These are phyloP conservation scores for Corydoras sp. DNA, from an alignment of 2,113 vertebrate species.

Conservation along the genomic window DNA sequence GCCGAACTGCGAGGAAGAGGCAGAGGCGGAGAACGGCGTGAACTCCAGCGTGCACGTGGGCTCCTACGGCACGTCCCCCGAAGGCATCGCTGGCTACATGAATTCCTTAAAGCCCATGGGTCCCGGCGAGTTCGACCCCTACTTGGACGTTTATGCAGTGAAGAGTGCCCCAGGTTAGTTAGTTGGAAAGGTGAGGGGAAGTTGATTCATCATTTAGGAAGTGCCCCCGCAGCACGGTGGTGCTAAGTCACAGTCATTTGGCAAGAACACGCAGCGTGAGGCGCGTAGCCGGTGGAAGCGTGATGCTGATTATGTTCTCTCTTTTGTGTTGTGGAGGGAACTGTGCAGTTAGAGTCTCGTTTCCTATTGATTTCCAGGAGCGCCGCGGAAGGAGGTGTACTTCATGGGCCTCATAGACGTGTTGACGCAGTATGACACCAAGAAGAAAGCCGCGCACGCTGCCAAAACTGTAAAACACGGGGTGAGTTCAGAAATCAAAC, in stretches of 20 bases:
- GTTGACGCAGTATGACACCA: no score
- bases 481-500: no score
- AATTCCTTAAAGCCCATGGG: slow-evolving; percentile 77
- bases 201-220: slow-evolving; percentile 13
- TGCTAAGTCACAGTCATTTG: not conserved
- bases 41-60: slow-evolving; percentile 54
- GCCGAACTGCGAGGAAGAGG: slow-evolving; percentile 71
- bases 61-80: slow-evolving; percentile 80
- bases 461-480: no score
- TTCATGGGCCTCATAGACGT: no score
- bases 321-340: not conserved
- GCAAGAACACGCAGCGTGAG: slow-evolving; percentile 6
- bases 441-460: no score
- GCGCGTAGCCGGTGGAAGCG: not conserved
- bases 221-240: no score
- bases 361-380: no score
- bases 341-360: no score
- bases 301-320: slow-evolving; percentile 5
- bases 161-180: slow-evolving; percentile 73
- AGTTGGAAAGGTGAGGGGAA: not conserved
- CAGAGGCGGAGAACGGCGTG: slow-evolving; percentile 65
- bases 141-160: slow-evolving; percentile 81
- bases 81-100: slow-evolving; percentile 83
- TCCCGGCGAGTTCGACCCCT: slow-evolving; percentile 80
- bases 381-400: no score